A percentile compares a stretch with the other conserved stretches of the same genome.
These are phyloP conservation scores for Sula dactylatra DNA, from an alignment of 2,113 vertebrate genomes.

Conservation along the genomic window DNA sequence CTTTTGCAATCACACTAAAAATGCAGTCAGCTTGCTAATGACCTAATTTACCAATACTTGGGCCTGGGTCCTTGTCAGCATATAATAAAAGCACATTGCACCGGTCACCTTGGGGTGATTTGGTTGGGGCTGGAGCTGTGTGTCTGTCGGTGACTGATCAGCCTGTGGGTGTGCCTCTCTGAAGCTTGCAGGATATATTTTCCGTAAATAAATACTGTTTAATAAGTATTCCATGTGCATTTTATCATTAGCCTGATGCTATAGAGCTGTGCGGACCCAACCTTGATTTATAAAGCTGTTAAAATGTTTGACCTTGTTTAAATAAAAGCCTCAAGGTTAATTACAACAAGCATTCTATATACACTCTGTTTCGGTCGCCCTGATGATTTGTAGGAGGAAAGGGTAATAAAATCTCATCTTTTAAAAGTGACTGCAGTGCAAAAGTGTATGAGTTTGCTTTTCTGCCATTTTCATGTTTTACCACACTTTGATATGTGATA, in stretches of 20 bases:
- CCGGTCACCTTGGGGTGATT: background rate
- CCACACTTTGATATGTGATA: constrained; percentile 43
- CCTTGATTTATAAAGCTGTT: constrained; percentile 49
- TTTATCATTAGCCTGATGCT: constrained; percentile 4
- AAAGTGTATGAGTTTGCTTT: constrained; percentile 35
- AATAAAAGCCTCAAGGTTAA: constrained; percentile 62
- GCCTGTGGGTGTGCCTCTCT: background rate
- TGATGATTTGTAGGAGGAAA: constrained; percentile 24
- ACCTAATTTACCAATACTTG: background rate
- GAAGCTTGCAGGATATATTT: background rate
- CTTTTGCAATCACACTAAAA: background rate
- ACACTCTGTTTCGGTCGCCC: background rate
- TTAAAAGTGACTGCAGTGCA: background rate
- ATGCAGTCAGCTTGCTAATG: background rate
- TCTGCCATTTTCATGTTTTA: constrained; percentile 16
- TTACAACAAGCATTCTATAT: constrained; percentile 4
- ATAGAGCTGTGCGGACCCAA: background rate
- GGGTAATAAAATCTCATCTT: constrained; percentile 18
- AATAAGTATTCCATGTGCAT: constrained; percentile 25
- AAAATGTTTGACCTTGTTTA: constrained; percentile 55
- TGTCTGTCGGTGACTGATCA: background rate
- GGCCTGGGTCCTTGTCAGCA: background rate
- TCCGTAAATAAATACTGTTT: constrained; percentile 29
- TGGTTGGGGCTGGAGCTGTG: background rate
- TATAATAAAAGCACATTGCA: background rate